Evolutionary conservation across 1,140 invertebrate species (phyloP), one percentile per base, ranked within the genome.

Genomic region (Bombus balteatus): DNA sequence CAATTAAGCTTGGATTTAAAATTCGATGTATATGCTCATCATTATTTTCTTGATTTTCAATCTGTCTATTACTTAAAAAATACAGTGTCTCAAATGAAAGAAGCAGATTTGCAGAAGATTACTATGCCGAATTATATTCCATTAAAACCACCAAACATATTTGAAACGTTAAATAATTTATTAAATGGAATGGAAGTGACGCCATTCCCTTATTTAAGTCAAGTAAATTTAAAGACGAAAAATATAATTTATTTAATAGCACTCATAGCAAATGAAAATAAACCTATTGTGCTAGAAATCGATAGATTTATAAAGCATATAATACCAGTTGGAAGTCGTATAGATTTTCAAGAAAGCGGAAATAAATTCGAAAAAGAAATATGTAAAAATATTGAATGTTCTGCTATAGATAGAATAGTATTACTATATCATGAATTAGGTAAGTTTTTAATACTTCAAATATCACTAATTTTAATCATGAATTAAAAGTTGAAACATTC

Each of bases 41-140:
- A 98, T 93, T 99, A 99, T 93, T 97, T 98, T 95, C 95, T 97
- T 87, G 98, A 99, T 95, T 98, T 97, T 92, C 98, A 98, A 0
- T 93, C 95, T 10, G 92, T 97, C 28, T 97, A 95, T 91, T 92
- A 92, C 68, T 86, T 95, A 65, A 93, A 94, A 41, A 92, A 89
- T 84, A 92, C 92, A 59, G 93, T 89, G 72, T 95, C 89, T 62
- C 95, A 94, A 88, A 95, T 95, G 0, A 95, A 96, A 65, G 94
- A 97, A 22, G 89, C 93, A 0, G 95, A 97, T 86, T 93, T 97
- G 28, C 96, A 96, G 59, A 96, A 96, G 92, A 95, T 98, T 88
- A 95, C 94, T 8, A 92, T 96, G 81, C 97, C 97, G 57, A 95
- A 95, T 88, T 96, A 97, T 78, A 96, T 98, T 78, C 95, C 93